A percentile compares a stretch with the other conserved stretches of the same genome.
Evolutionary conservation across 2,888 invertebrate genomes (phyloP).

Genomic region (Calameuta filiformis): DNA sequence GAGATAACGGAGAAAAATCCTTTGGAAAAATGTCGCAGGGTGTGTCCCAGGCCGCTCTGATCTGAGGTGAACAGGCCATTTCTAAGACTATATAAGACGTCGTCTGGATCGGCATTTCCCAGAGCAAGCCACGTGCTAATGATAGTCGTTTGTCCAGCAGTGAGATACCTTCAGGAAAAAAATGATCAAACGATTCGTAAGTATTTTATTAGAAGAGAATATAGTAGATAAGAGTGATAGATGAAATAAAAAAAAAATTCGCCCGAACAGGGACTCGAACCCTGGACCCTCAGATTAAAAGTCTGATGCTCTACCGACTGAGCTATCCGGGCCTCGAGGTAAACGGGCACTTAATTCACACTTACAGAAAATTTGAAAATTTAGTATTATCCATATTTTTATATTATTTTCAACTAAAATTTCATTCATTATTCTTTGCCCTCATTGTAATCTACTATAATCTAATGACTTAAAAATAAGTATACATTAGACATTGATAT

Average conservation of each 20-base stretch:
- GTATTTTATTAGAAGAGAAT: neutral
- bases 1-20: neutral
- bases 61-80: neutral
- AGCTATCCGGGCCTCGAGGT: slow-evolving; percentile 54
- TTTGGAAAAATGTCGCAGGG: neutral
- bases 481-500: neutral
- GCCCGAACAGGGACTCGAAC: slow-evolving; percentile 66
- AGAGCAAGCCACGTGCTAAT: neutral
- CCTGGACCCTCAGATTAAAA: slow-evolving; percentile 66
- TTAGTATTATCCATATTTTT: neutral
- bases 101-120: neutral
- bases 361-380: neutral
- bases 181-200: neutral
- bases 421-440: neutral
- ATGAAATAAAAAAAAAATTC: slow-evolving; percentile 15
- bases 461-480: neutral
- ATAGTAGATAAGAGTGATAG: neutral
- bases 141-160: neutral
- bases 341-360: neutral
- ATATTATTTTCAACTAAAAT: neutral
- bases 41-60: neutral
- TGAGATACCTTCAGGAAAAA: neutral
- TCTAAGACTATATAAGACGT: neutral
- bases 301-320: slow-evolving; percentile 66
- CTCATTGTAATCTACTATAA: neutral